Base-by-base conservation (phyloP, 2,888 invertebrate genomes). In the Latrodectus hesperus region DNA sequence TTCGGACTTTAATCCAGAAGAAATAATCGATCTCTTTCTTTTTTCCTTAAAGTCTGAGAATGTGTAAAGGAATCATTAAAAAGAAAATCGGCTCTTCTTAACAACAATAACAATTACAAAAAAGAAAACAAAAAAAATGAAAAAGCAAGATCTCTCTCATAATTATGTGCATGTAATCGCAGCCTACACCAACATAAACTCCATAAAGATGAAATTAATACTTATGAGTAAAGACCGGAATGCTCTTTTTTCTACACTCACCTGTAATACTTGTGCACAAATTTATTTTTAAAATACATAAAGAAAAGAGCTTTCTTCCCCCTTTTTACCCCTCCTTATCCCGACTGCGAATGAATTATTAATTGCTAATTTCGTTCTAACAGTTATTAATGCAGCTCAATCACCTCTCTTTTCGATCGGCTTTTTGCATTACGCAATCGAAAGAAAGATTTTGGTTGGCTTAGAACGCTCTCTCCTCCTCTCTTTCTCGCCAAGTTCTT, bases 321-420 rank as follows among this genome's bases (percentile, higher is more conserved):
- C 73, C 26, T 78, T 51, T 53, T 68, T 68, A 22, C 38, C 38
- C 73, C 26, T 78, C 67, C 68, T 68, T 68, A 49, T 65, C 22
- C 60, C 68, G 51, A 60, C 51, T 84, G 49, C 53, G 78, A 84
- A 84, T 84, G 78, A 84, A 84, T 78, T 84, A 84, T 84, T 84
- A 84, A 84, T 84, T 77, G 74, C 71, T 71, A 84, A 78, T 84
- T 76, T 78, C 64, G 72, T 84, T 73, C 55, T 68, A 71, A 84
- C 65, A 78, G 78, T 84, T 84, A 84, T 84, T 84, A 84, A 84
- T 84, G 73, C 78, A 26, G 72, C 68, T 68, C 70, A 68, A 84
- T 78, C 72, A 78, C 78, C 67, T 74, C 78, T 67, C 38, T 38
- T 38, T 78, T 72, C 52, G 73, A 84, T 84, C 76, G 78, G 82